Base-by-base conservation (phyloP, 1,140 invertebrate genomes). In the Lordiphosa mommai region DNA sequence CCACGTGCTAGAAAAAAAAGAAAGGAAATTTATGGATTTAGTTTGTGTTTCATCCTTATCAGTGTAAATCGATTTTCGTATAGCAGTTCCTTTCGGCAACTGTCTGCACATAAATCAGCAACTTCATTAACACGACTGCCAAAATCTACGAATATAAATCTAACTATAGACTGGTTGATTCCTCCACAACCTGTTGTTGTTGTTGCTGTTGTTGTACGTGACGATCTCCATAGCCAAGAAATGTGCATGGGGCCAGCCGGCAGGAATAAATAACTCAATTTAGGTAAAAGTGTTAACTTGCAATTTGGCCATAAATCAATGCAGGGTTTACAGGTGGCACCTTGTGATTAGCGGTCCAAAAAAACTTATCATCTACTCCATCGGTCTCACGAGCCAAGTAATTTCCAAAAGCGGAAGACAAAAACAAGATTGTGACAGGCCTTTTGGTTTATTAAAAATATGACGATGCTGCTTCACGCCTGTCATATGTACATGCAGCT, bases 251-350 rank as follows among this genome's bases (percentile, higher is more conserved):
- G 38, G 41, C 37, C 43, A 46, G 47, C 46, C 50, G 61, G 38
- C 52, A 41, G 38, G 46, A 79, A 77, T 77, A 77, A 79, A 77
- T 79, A 77, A 77, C 72, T 77, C 72, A 79, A 77, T 77, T 77
- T 77, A 71, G 73, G 73, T 67, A 67, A 72, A 72, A 77, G 72
- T 79, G 72, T 77, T 77, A 77, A 72, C 73, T 77, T 79, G 73
- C 72, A 77, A 72, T 79, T 76, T 77, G 41, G 52, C 61, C 79
- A 77, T 77, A 77, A 77, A 77, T 77, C 72, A 77, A 77, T 72
- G 73, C 46, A 53, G 37, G 37, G 52, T 66, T 58, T 27, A 27
- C 23, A 27, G 52, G 58, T 43, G 67, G 56, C 49, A 67, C 46
- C 61, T 72, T 79, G 73, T 77, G 72, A 77, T 77, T 77, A 77